Base-by-base conservation (phyloP, 2,888 invertebrate genomes). In the Resseliella maxima region DNA sequence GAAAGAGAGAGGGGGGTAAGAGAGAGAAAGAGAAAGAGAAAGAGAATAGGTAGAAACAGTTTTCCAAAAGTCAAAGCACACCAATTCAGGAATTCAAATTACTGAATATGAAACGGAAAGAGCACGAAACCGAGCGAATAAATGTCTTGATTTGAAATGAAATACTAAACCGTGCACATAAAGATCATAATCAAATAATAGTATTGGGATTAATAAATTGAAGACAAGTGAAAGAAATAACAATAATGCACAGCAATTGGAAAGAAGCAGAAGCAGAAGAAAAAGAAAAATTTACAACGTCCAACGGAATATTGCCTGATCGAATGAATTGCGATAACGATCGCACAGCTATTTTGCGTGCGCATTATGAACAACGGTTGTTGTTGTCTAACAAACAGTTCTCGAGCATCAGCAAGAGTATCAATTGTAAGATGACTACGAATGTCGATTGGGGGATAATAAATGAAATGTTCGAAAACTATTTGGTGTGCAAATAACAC, bases 121-220 rank as follows among this genome's bases (percentile, higher is more conserved):
- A 24, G 0, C 18, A 31, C 35, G 72, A 31, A 72, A 15, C 31
- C 31, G 3, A 3, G 31, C 15, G 2, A n/a, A 31, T 72, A 35
- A 72, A 72, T 72, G 72, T 72, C 35, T 72, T 72, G 72, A 72
- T 72, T 31, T 24, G 59, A 31, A 72, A 31, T 12, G n/a, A 72
- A 72, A 72, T 35, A 31, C 3, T 10, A 72, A 72, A 72, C 72
- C 72, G 15, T 31, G 3, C 31, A 72, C 31, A 72, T 72, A 72
- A 72, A 72, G 72, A 72, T 72, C 35, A 15, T 72, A 31, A 72
- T 72, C 72, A 72, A 72, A 72, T 72, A 72, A 72, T 72, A 72
- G 72, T 35, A 72, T 72, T 72, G 72, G 72, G 72, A 72, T 72
- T 72, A 31, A 72, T 72, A 72, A n/a, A 72, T 72, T 72, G 72